phyloP scores from a whole-genome alignment of 2,888 invertebrate species.

The Acrobeloides nanus region DNA sequence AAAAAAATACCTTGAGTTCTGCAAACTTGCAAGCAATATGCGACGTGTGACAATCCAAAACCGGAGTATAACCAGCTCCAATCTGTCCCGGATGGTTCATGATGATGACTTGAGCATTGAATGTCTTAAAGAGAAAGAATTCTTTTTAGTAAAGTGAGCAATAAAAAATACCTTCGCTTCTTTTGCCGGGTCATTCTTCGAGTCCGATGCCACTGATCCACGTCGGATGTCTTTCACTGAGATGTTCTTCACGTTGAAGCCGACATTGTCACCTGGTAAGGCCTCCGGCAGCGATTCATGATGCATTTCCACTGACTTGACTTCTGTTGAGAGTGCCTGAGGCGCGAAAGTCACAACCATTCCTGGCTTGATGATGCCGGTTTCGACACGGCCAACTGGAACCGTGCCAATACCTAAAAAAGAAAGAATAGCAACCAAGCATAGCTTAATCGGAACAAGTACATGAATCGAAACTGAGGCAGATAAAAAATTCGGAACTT shows the following conservation, averaged over 20 bases:
- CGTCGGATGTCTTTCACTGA: slow-evolving; percentile 98
- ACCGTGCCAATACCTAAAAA: slow-evolving; percentile 82
- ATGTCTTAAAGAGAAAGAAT: too few species aligned
- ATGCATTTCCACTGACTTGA: slow-evolving; percentile 99
- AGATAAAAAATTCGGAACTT: too few species aligned
- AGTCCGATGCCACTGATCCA: slow-evolving; percentile 96
- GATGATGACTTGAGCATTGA: slow-evolving; percentile 95
- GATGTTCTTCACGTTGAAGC: slow-evolving; percentile 99
- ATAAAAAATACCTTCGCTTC: too few species aligned
- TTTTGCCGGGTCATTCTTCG: slow-evolving; percentile 90
- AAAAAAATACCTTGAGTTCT: too few species aligned
- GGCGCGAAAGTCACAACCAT: slow-evolving; percentile 92
- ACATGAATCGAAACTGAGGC: too few species aligned
- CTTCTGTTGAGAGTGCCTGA: slow-evolving; percentile 91
- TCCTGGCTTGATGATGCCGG: slow-evolving; percentile 90
- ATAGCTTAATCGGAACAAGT: too few species aligned
- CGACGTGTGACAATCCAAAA: slow-evolving; percentile 98
- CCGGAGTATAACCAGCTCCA: slow-evolving; percentile 95
- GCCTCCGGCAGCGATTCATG: slow-evolving; percentile 78
- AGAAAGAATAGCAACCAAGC: too few species aligned
- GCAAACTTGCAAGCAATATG: slow-evolving; percentile 99
- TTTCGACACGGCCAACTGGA: slow-evolving; percentile 98
- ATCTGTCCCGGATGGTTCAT: slow-evolving; percentile 99
- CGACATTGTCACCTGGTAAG: slow-evolving; percentile 95
- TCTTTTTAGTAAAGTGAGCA: too few species aligned